phyloP scores from a whole-genome alignment of 2,797 vertebrate species.

The Mionectes olivaceus region DNA sequence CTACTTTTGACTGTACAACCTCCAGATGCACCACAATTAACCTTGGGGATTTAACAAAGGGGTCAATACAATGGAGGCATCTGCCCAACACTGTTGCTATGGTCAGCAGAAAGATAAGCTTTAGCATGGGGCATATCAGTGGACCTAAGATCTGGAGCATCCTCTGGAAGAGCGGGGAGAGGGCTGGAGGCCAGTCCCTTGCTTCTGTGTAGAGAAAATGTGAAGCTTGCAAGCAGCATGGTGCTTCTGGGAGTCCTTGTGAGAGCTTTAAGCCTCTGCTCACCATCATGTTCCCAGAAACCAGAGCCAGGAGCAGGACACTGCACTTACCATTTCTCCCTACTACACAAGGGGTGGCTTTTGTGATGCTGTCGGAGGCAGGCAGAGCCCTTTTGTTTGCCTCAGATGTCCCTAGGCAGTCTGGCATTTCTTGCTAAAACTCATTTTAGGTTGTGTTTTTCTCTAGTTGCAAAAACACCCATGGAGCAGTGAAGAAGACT shows the following conservation, averaged over 20 bases:
- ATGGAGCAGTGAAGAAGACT: neutral
- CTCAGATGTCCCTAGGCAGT: neutral
- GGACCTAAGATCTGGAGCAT: neutral
- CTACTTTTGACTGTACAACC: neutral
- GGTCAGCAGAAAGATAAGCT: neutral
- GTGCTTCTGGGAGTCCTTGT: neutral
- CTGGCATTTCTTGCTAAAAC: neutral
- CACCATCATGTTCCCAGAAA: neutral
- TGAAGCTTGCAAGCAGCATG: neutral
- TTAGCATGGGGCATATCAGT: neutral
- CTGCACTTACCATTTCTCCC: neutral
- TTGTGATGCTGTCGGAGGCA: neutral
- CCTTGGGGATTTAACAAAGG: neutral
- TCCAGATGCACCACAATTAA: neutral
- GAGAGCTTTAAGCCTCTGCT: neutral
- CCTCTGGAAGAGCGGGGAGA: neutral
- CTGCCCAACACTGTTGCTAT: neutral
- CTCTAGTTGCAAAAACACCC: neutral
- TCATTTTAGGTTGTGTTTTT: neutral
- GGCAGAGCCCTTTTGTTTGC: neutral
- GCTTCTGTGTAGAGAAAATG: neutral
- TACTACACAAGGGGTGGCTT: neutral
- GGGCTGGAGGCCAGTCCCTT: neutral
- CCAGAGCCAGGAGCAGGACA: rapidly evolving
- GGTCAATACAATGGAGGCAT: neutral